Conservation (phyloP, 2,113 vertebrate species). For the Lucifuga dentata region DNA sequence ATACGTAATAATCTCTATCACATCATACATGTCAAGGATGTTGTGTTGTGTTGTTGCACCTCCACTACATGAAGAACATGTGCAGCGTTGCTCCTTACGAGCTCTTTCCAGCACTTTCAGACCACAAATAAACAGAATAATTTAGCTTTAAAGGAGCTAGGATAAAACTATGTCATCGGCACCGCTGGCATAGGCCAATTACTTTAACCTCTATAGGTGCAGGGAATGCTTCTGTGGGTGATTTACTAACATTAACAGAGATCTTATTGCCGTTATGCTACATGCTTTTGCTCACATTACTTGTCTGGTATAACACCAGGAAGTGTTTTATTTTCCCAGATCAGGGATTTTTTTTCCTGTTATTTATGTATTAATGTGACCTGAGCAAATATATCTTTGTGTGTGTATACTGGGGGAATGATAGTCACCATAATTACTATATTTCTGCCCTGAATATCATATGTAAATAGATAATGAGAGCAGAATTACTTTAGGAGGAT, state of each 20-base stretch:
- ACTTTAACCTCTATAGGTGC: background rate
- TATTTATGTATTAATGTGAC: background rate
- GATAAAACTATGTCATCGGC: too few relatives aligned
- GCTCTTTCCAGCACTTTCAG: too few relatives aligned
- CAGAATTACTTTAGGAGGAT: slow-evolving; percentile 35
- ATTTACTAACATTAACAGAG: background rate
- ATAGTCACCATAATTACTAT: background rate
- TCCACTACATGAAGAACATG: too few relatives aligned
- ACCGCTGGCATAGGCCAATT: background rate
- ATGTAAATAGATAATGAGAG: slow-evolving; percentile 53
- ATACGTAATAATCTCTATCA: too few relatives aligned
- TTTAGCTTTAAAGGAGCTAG: too few relatives aligned
- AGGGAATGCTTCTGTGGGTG: background rate
- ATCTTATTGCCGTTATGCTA: background rate
- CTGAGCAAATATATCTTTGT: background rate
- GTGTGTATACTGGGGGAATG: background rate
- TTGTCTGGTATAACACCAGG: slow-evolving; percentile 19
- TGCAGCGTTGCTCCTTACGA: too few relatives aligned
- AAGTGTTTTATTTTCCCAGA: slow-evolving; percentile 30
- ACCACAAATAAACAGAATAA: too few relatives aligned
- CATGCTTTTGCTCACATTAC: background rate
- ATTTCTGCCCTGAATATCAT: slow-evolving; percentile 5
- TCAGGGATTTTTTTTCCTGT: slow-evolving; percentile 7
- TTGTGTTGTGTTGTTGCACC: too few relatives aligned
- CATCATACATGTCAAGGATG: too few relatives aligned